These are phyloP conservation scores for Lasaia peninsularis DNA, from an alignment of 1,140 invertebrate species.

Conservation along the genomic window DNA sequence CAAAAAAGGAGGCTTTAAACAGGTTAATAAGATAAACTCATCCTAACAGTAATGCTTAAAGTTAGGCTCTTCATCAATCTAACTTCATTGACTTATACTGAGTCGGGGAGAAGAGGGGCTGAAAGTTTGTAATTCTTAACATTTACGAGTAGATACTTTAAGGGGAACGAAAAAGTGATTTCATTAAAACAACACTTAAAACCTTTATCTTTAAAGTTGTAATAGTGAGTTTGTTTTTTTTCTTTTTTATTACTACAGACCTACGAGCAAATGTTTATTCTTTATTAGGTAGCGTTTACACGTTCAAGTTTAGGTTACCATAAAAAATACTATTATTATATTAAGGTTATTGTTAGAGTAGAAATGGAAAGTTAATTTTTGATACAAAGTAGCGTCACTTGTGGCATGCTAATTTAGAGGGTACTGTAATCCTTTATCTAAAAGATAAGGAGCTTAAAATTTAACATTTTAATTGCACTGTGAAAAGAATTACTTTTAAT, in stretches of 20 bases:
- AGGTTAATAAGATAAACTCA: constrained; percentile 25
- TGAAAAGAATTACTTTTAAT: too few species aligned
- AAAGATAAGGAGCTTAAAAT: too few species aligned
- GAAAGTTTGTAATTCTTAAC: constrained; percentile 12
- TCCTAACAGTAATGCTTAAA: constrained; percentile 22
- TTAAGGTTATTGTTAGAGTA: too few species aligned
- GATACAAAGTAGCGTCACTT: too few species aligned
- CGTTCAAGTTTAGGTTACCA: neutral
- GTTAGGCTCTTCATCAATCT: constrained; percentile 27
- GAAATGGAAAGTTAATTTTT: too few species aligned
- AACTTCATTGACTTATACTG: constrained; percentile 17
- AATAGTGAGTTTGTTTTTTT: neutral
- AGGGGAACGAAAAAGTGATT: constrained; percentile 19
- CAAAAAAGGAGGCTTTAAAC: neutral
- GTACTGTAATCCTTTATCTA: too few species aligned
- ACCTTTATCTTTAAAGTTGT: constrained; percentile 10
- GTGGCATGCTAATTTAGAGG: too few species aligned
- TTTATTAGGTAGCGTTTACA: too few species aligned
- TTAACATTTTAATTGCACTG: too few species aligned
- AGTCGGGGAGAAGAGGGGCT: constrained; percentile 9
- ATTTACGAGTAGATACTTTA: constrained; percentile 15
- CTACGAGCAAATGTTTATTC: neutral
- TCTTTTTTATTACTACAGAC: neutral
- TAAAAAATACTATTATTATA: neutral
- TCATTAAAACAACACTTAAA: constrained; percentile 12